Base-by-base conservation (phyloP, 1,140 invertebrate genomes). In the Euura lappo region DNA sequence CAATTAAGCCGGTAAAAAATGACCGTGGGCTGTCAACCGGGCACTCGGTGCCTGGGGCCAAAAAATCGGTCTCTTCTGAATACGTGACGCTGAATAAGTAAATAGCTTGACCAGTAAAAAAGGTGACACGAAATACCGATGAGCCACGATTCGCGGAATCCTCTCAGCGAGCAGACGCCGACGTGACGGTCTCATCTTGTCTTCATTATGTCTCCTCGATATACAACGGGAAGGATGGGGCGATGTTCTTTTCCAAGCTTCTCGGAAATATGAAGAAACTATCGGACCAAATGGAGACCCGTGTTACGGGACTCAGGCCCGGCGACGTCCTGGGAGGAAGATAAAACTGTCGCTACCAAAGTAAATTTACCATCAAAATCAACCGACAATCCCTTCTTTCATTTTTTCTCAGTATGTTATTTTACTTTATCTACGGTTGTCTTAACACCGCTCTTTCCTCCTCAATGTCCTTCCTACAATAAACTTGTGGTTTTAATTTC, bases 131-230 rank as follows among this genome's bases (percentile, higher is more conserved):
- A 72, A 68, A 72, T 71, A 65, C 66, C 68, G n/a, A 10, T 45
- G 66, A 66, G 67, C 65, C 69, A 60, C 44, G 70, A 77, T 79
- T 79, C 78, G 71, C 68, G 70, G 75, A 79, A 79, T 75, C 70
- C 65, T 13, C 46, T 71, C 28, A 45, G 65, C 65, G 45, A 45
- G 69, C 51, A 45, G 72, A 71, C 45, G 65, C 70, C 69, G 60
- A 65, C 68, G 73, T 75, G 75, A 75, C 70, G 71, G 68, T 72
- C 72, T 74, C 69, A 46, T 75, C 71, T 73, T 75, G 64, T 75
- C 75, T 77, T 79, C 71, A 74, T 76, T 69, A 69, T 71, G 70
- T 73, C 68, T 47, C 66, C 45, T 72, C 72, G 66, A 68, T 68
- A 42, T 68, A 11, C 66, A 68, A 42, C 66, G 66, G 71, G 51